Base-by-base conservation (phyloP, 2,797 vertebrate genomes). In the Trachurus trachurus region DNA sequence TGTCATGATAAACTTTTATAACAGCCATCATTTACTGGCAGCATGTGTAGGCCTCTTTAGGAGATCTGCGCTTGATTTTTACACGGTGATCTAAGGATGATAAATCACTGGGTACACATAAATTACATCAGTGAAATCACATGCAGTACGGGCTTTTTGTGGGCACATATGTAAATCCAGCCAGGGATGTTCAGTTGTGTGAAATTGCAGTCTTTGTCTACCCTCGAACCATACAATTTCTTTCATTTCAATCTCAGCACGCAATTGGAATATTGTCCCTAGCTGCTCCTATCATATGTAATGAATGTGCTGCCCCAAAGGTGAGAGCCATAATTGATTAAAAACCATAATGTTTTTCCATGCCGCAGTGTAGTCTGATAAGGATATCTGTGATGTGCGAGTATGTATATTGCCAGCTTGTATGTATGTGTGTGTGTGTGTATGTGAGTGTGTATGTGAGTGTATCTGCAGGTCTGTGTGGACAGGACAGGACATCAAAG, bases 281-380 rank as follows among this genome's bases (percentile, higher is more conserved):
- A 91, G 92, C 88, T 86, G 88, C 85, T 93, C 80, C 93, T 89
- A 93, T 94, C 92, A 88, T 86, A 88, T 93, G 89, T 91, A 91
- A 93, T 95, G 92, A 93, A 95, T 92, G 88, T 89, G 85, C 84
- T 88, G 89, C 92, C 92, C 93, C 91, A 92, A 92, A 95, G 94
- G 91, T 94, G 93, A 88, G 78, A 72, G 85, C 70, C 74, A 61
- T 93, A 94, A 95, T 95, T 94, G 94, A 95, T 96, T 94, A 93
- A 94, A 94, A 95, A 91, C 85, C 92, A 85, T 93, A 91, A 90
- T 93, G 89, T 94, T 95, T 94, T 90, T 90, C 74, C 82, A 76
- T 86, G 83, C 79, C 80, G 71, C 62, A 53, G 82, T 84, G 66
- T 84, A 76, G 78, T 82, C 72, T 61, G 80, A 86, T 86, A 82